Percentiles rank a stretch among this genome's conserved stretches.
Evolutionary conservation across 2,797 vertebrate genomes (phyloP).

Genomic region (Spheniscus humboldti): DNA sequence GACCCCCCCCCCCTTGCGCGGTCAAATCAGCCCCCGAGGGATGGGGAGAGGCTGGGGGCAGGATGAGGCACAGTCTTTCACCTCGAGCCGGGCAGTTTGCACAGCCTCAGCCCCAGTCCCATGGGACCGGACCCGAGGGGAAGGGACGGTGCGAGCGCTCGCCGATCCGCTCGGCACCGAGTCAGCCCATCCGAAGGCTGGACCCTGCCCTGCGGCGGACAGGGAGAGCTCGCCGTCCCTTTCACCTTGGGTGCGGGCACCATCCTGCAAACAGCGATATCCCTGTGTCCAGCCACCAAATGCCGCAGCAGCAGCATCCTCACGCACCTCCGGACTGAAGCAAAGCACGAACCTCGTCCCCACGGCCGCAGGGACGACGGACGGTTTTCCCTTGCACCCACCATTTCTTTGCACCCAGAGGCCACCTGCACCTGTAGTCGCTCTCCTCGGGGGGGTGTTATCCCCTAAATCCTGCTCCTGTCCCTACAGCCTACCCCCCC

Average conservation of each 20-base stretch:
- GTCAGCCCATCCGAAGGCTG: accelerated
- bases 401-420: accelerated
- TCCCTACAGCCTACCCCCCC: background rate
- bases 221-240: background rate
- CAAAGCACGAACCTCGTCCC: background rate
- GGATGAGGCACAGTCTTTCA: background rate
- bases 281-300: background rate
- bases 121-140: accelerated
- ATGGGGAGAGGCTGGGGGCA: background rate
- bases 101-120: background rate
- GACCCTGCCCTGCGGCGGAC: accelerated
- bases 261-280: accelerated
- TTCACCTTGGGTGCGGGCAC: accelerated
- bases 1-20: accelerated
- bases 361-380: accelerated
- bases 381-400: accelerated
- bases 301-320: background rate
- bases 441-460: background rate
- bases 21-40: background rate
- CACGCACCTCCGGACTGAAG: background rate
- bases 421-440: background rate
- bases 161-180: accelerated
- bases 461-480: background rate
- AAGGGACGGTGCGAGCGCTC: accelerated
- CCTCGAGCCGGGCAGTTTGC: background rate